Conservation (phyloP, 2,113 vertebrate species). For the Phoxinus phoxinus region DNA sequence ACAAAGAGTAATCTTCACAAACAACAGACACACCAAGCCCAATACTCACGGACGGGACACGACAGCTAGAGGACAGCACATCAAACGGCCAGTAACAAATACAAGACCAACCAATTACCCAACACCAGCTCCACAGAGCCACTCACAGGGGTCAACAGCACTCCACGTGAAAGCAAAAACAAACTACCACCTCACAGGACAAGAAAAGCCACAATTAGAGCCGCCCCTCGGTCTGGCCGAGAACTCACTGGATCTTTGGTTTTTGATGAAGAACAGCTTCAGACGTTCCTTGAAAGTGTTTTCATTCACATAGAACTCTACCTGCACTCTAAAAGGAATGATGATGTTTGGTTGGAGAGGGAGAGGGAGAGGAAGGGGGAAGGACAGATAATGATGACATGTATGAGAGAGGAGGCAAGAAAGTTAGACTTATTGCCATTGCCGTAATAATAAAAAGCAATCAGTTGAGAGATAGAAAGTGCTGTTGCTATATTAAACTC, state of each 20-base stretch:
- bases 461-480: constrained; percentile 64
- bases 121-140: constrained; percentile 21
- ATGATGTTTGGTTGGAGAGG: constrained; percentile 24
- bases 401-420: constrained; percentile 18
- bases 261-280: constrained; percentile 89
- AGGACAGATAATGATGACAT: constrained; percentile 38
- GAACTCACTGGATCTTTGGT: constrained; percentile 87
- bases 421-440: constrained; percentile 48
- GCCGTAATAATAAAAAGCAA: constrained; percentile 59
- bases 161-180: constrained; percentile 37
- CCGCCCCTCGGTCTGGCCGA: background rate
- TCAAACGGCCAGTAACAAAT: constrained; percentile 34
- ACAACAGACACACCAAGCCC: background rate
- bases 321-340: constrained; percentile 77
- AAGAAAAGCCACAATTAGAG: constrained; percentile 35
- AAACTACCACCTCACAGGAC: constrained; percentile 45
- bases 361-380: constrained; percentile 44
- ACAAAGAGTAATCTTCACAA: background rate
- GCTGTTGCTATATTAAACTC: constrained; percentile 60
- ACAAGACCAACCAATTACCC: constrained; percentile 41
- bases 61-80: constrained; percentile 42
- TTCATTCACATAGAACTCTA: constrained; percentile 86
- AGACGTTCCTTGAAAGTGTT: constrained; percentile 87
- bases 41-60: constrained; percentile 22
- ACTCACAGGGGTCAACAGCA: constrained; percentile 44